Conservation (phyloP, 2,797 vertebrate species). For the Miichthys miiuy region DNA sequence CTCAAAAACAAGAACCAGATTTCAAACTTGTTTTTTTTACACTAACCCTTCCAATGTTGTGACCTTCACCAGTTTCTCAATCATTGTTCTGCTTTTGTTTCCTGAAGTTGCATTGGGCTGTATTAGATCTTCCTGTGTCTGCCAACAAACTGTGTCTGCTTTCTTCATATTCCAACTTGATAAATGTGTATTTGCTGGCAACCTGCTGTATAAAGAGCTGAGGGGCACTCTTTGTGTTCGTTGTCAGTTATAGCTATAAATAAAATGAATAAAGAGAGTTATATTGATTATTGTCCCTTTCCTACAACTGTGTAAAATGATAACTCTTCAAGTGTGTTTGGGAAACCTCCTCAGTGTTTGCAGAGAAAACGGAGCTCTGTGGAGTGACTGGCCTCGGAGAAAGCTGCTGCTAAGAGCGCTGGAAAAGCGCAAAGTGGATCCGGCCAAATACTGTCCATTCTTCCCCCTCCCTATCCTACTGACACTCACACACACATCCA, state of each 20-base stretch:
- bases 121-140: not conserved
- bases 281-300: not conserved
- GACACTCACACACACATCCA: conserved; percentile 44
- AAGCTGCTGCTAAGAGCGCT: conserved; percentile 29
- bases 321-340: conserved; percentile 28
- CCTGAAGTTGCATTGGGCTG: not conserved
- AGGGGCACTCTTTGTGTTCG: not conserved
- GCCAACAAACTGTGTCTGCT: not conserved
- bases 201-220: not conserved
- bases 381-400: conserved; percentile 25
- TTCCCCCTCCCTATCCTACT: conserved; percentile 31
- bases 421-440: conserved; percentile 50
- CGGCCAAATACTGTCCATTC: conserved; percentile 60
- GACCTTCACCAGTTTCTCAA: not conserved
- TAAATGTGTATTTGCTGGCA: conserved; percentile 8
- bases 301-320: not conserved
- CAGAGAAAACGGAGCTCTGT: conserved; percentile 31
- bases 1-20: not conserved
- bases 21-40: not conserved
- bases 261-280: conserved; percentile 6
- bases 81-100: not conserved
- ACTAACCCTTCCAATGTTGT: not conserved
- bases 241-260: not conserved
- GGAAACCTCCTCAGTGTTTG: conserved; percentile 35
- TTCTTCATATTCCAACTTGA: not conserved